A percentile compares a stretch with the other conserved stretches of the same genome.
phyloP scores from a whole-genome alignment of 2,113 vertebrate genomes.

The Gambusia affinis region DNA sequence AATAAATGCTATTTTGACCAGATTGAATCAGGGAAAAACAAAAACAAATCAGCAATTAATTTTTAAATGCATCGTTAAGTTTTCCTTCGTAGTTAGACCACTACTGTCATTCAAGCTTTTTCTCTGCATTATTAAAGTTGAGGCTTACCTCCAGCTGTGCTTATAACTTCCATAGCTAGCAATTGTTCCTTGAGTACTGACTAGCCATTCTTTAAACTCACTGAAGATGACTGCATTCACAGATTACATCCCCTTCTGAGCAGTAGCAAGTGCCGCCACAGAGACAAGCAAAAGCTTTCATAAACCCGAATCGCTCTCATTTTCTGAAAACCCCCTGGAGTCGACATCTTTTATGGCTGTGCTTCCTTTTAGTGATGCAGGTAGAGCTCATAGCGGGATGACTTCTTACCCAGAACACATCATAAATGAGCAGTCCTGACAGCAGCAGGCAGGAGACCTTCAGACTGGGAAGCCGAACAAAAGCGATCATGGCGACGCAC shows the following conservation, averaged over 20 bases:
- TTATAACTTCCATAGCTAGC: background rate
- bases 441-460: constrained; percentile 99
- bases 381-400: background rate
- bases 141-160: background rate
- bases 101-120: background rate
- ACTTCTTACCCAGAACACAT: constrained; percentile 96
- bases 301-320: background rate
- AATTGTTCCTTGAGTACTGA: background rate
- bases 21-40: too few species aligned
- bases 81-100: too few species aligned
- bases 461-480: constrained; percentile 97
- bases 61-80: too few species aligned
- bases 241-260: background rate
- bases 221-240: background rate
- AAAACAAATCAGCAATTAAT: too few species aligned
- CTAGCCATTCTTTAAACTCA: background rate
- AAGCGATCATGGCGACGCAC: constrained; percentile 99
- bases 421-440: constrained; percentile 98
- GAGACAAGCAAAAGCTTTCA: background rate
- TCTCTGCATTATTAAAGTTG: background rate
- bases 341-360: background rate
- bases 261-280: background rate
- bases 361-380: background rate
- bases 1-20: too few species aligned
- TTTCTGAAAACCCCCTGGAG: background rate